Percentiles rank a stretch among this genome's conserved stretches.
Evolutionary conservation across 2,797 vertebrate species (phyloP).

Genomic region (Arctocebus calabarensis): DNA sequence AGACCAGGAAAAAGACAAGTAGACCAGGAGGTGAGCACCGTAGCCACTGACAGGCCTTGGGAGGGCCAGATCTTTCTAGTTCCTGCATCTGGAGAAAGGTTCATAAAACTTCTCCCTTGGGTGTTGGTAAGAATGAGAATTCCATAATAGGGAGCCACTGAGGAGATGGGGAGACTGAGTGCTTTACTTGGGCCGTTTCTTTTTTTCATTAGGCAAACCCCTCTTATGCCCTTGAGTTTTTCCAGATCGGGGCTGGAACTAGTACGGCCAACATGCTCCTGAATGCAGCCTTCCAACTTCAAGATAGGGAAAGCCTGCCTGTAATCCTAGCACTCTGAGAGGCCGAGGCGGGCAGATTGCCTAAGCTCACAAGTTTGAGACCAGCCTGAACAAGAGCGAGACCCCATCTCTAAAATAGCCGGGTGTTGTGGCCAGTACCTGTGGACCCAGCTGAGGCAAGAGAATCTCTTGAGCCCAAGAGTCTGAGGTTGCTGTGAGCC

Average conservation of each 20-base stretch:
- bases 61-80: conserved; percentile 33
- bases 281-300: neutral
- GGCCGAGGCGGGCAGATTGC: too few species aligned
- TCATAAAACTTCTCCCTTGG: conserved; percentile 9
- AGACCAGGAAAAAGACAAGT: conserved; percentile 77
- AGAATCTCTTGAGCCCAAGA: too few species aligned
- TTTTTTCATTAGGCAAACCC: neutral
- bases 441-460: too few species aligned
- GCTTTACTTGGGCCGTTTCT: conserved; percentile 11
- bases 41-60: conserved; percentile 57
- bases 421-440: too few species aligned
- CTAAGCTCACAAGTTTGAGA: too few species aligned
- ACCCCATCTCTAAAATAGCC: too few species aligned
- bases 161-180: neutral
- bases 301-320: neutral
- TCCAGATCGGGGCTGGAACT: conserved; percentile 3
- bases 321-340: too few species aligned
- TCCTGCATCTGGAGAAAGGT: conserved; percentile 62
- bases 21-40: conserved; percentile 77
- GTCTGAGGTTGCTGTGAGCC: too few species aligned
- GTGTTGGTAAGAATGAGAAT: conserved; percentile 1
- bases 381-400: too few species aligned
- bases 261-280: neutral
- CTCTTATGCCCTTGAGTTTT: neutral
- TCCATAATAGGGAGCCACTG: neutral